phyloP scores from a whole-genome alignment of 1,140 invertebrate genomes.

The Asobara japonica region DNA sequence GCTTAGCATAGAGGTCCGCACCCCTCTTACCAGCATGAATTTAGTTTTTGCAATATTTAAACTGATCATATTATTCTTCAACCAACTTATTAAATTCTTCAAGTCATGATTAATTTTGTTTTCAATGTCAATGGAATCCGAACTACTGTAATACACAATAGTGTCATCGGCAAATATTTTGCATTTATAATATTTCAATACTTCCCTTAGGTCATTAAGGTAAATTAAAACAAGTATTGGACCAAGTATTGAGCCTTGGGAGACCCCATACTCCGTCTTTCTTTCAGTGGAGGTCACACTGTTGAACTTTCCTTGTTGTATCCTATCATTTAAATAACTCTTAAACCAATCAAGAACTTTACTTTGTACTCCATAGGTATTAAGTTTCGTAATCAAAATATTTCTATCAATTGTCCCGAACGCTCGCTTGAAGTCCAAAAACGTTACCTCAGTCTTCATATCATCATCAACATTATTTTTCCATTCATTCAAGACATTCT shows the following conservation, averaged over 20 bases:
- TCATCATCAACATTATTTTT: conserved; percentile 9
- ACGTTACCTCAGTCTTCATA: conserved; percentile 4
- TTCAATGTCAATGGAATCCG: not conserved
- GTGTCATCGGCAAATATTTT: conserved; percentile 38
- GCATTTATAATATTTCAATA: not conserved
- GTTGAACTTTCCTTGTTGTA: conserved; percentile 11
- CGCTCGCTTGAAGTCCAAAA: too few relatives aligned
- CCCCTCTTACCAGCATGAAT: conserved; percentile 9
- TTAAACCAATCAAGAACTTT: conserved; percentile 23
- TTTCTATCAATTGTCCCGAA: conserved; percentile 35
- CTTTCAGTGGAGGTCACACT: not conserved
- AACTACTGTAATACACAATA: conserved; percentile 15
- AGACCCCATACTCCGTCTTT: conserved; percentile 19
- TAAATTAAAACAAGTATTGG: conserved; percentile 28
- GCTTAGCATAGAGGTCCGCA: not conserved
- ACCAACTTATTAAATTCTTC: not conserved
- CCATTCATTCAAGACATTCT: conserved; percentile 24
- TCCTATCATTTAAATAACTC: conserved; percentile 26
- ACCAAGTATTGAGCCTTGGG: conserved; percentile 27
- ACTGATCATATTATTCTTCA: conserved; percentile 10
- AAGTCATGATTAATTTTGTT: not conserved
- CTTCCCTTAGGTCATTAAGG: conserved; percentile 14
- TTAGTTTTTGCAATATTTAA: conserved; percentile 27
- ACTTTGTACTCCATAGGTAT: conserved; percentile 21
- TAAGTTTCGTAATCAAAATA: conserved; percentile 26